A percentile compares a stretch with the other conserved stretches of the same genome.
Evolutionary conservation across 1,140 invertebrate species (phyloP).

Genomic region (Eriocheir sinensis): DNA sequence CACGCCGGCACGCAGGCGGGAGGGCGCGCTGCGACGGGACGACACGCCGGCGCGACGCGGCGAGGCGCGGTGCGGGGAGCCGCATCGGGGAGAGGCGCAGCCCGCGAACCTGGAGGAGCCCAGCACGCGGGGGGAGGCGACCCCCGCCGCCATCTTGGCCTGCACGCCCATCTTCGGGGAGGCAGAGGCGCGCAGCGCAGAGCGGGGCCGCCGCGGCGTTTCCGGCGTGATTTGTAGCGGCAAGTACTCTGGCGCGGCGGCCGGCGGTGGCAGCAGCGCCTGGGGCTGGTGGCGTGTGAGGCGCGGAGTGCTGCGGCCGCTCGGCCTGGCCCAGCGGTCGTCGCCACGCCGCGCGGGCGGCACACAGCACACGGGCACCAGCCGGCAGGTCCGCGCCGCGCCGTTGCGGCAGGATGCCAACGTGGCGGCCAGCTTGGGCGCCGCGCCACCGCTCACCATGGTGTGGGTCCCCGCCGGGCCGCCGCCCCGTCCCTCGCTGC

Average conservation of each 20-base stretch:
- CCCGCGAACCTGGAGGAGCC: slow-evolving; percentile 29
- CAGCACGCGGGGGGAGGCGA: slow-evolving; percentile 1
- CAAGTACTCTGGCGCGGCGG: background rate
- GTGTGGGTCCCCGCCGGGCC: background rate
- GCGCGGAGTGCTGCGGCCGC: background rate
- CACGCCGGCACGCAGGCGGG: slow-evolving; percentile 35
- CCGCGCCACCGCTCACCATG: background rate
- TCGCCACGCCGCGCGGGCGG: slow-evolving; percentile 48
- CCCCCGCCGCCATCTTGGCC: slow-evolving; percentile 32
- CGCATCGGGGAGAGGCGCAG: background rate
- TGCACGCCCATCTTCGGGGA: slow-evolving; percentile 18
- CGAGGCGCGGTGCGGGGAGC: slow-evolving; percentile 17
- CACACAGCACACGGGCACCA: slow-evolving; percentile 69
- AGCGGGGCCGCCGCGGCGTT: slow-evolving; percentile 38
- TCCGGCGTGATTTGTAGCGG: background rate
- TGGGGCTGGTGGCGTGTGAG: background rate
- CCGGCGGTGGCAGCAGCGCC: background rate
- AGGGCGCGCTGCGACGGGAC: slow-evolving; percentile 33
- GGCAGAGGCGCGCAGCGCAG: slow-evolving; percentile 34
- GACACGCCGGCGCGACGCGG: slow-evolving; percentile 31
- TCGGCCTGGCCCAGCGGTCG: slow-evolving; percentile 62
- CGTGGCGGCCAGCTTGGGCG: background rate
- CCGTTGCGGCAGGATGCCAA: slow-evolving; percentile 59
- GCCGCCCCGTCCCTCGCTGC: background rate
- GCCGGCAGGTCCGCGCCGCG: slow-evolving; percentile 55